phyloP scores from a whole-genome alignment of 2,888 invertebrate genomes.

The Pheosia tremula region DNA sequence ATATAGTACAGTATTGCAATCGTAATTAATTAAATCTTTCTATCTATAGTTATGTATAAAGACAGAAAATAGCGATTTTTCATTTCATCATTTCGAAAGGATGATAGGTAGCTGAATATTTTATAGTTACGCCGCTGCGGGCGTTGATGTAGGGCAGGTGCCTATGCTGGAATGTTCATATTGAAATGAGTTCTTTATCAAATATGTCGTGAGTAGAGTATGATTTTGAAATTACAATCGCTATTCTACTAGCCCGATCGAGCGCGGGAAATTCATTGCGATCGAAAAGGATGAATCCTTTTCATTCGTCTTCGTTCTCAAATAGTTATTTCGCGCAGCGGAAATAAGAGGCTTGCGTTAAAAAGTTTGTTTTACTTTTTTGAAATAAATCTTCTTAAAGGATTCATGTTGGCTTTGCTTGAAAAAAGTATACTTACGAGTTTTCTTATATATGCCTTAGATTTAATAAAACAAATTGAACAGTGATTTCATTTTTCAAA shows the following conservation, averaged over 20 bases:
- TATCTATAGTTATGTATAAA: too few species aligned
- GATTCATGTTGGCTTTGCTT: conserved; percentile 44
- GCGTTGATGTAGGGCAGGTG: too few species aligned
- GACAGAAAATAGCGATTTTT: too few species aligned
- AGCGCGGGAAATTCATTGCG: conserved; percentile 67
- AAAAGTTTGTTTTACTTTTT: conserved; percentile 62
- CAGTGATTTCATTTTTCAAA: too few species aligned
- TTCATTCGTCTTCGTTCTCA: conserved; percentile 58
- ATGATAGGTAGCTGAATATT: too few species aligned
- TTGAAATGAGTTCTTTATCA: too few species aligned
- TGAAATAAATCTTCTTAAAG: conserved; percentile 50
- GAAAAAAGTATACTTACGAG: conserved; percentile 17
- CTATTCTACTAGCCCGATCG: conserved; percentile 39
- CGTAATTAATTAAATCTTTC: too few species aligned
- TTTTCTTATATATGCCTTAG: conserved; percentile 8
- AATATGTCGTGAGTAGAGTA: not conserved
- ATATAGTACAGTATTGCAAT: too few species aligned
- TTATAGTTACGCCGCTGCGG: too few species aligned
- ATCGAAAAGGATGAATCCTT: conserved; percentile 66
- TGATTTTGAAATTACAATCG: conserved; percentile 8
- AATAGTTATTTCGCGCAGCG: conserved; percentile 40
- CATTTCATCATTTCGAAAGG: too few species aligned
- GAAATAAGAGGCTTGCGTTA: conserved; percentile 54
- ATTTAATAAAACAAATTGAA: conserved; percentile 16
- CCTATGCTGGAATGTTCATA: too few species aligned